These are phyloP conservation scores for Geophilus truncorum DNA, from an alignment of 2,888 invertebrate genomes.

Conservation along the genomic window DNA sequence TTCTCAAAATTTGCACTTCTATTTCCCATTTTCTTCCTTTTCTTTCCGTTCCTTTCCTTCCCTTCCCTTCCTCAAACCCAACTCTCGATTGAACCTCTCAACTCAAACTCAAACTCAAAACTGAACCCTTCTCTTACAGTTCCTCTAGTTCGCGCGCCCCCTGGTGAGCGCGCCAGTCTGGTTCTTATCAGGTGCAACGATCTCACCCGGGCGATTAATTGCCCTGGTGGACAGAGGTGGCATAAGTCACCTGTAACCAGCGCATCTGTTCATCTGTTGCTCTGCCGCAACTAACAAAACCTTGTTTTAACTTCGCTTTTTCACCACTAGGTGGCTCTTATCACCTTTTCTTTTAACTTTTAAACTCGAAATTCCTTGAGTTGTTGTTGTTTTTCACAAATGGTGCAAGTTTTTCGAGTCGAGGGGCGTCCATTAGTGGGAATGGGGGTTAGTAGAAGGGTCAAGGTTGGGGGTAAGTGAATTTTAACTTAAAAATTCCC, in stretches of 20 bases:
- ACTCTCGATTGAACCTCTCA: not conserved
- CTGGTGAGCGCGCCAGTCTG: not conserved
- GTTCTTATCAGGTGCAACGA: not conserved
- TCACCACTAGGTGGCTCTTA: no score
- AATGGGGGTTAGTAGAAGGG: not conserved
- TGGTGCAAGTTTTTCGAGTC: not conserved
- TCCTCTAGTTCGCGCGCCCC: not conserved
- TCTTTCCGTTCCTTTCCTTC: no score
- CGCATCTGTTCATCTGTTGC: not conserved
- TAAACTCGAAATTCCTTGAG: not conserved
- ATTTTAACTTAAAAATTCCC: not conserved
- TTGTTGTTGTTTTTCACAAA: not conserved
- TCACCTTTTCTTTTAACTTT: not conserved
- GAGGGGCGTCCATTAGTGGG: not conserved
- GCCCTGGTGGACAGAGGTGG: not conserved
- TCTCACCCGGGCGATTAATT: not conserved
- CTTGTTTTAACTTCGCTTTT: no score
- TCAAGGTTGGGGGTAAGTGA: not conserved
- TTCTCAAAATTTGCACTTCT: no score
- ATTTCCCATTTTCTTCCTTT: no score
- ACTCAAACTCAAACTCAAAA: no score
- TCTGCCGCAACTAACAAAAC: not conserved
- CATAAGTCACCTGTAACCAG: not conserved
- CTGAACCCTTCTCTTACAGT: no score
- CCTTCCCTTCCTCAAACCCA: no score